Base-by-base conservation (phyloP, 2,797 vertebrate genomes). In the Rallus crepitans region DNA sequence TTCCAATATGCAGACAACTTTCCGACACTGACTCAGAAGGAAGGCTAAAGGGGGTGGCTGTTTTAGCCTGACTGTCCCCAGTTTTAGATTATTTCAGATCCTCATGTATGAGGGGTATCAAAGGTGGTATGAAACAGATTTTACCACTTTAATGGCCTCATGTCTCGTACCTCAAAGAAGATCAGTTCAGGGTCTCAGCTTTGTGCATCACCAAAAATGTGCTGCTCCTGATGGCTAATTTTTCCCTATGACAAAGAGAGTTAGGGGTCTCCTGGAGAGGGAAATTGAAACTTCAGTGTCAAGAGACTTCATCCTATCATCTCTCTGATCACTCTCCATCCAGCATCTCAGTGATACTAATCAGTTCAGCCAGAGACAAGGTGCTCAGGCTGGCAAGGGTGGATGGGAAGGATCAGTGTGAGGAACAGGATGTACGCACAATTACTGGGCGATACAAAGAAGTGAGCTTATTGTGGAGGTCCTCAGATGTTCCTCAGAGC, bases 121-220 rank as follows among this genome's bases (percentile, higher is more conserved):
- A 72, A 83, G 47, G 19, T 4, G 33, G 7, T 7, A 65, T 4
- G 17, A 69, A 81, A 23, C 11, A 88, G 83, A 4, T 90, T 93
- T 64, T 77, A 48, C 33, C 18, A 27, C 30, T 63, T 76, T 52
- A 40, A 59, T 56, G 27, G 30, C 73, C 25, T 80, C 21, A 30
- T 72, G 83, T 72, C 40, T 76, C 16, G 14, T 57, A 39, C 9
- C 10, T 25, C 50, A 77, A 72, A 30, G 17, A 20, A 48, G 17
- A 37, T 55, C 50, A 5, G 25, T 55, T 89, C 33, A 69, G 35
- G 23, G 30, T 84, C 75, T 76, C 12, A 31, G 23, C 28, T 80
- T 25, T 80, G 12, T 5, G 7, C 17, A 20, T 11, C 7, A 16
- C 7, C 25, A 61, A 42, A 53, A 78, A 4, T 0, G 0, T 47